These are phyloP conservation scores for Neopipo cinnamomea DNA, from an alignment of 2,113 vertebrate species.

Conservation along the genomic window DNA sequence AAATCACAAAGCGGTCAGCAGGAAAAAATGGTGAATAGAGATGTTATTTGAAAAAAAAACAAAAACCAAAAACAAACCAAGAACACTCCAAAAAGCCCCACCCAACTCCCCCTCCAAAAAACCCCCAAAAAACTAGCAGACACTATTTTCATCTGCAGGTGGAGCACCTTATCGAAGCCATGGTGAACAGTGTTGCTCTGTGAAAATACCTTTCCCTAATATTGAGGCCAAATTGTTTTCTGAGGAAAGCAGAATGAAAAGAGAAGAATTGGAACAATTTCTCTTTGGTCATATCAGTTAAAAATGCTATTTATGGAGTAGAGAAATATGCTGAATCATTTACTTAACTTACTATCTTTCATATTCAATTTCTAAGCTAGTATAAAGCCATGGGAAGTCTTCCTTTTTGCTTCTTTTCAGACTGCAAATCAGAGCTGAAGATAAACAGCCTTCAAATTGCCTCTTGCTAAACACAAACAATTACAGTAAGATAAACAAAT, in stretches of 20 bases:
- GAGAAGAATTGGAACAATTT: neutral
- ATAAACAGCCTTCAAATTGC: conserved; percentile 7
- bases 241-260: neutral
- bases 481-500: neutral
- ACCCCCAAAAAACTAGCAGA: neutral
- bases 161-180: neutral
- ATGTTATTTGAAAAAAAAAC: neutral
- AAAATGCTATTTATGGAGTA: neutral
- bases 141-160: neutral
- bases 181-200: neutral
- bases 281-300: neutral
- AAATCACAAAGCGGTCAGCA: neutral
- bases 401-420: neutral
- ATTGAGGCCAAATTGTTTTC: neutral
- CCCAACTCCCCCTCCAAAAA: neutral
- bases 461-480: neutral
- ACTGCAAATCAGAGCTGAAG: neutral
- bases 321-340: neutral
- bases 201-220: neutral
- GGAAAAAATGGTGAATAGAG: neutral
- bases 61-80: neutral
- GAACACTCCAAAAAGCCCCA: neutral
- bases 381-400: neutral
- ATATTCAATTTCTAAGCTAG: neutral
- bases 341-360: neutral